Evolutionary conservation across 2,113 vertebrate species (phyloP), one percentile per base, ranked within the genome.

Genomic region (Oncorhynchus nerka): DNA sequence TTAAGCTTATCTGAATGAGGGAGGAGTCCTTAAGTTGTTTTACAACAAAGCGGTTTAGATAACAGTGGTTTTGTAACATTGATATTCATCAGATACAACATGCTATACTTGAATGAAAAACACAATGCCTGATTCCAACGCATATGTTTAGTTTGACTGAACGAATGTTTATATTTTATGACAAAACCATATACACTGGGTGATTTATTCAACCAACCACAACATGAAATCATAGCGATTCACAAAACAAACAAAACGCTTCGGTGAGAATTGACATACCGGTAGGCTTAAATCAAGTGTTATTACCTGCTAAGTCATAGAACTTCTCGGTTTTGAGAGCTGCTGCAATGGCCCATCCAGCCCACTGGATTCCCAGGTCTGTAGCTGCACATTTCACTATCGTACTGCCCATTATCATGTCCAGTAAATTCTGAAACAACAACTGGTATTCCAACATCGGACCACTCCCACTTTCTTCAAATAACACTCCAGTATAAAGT

Each of bases 251-350:
- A 12, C n/a, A 22, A 22, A 24, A 24, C 15, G 59, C 6, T 5
- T 62, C 59, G n/a, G 59, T 8, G 6, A n/a, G 8, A 62, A 22
- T 62, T 62, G 5, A 16, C 6, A 62, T 22, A 30, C 61, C 61
- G 5, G 5, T 62, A 13, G 15, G 16, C 11, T 15, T 24, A 13
- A 24, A 15, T 66, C 64, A 13, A 66, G 13, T 34, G 12, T 34
- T 62, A 79, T 88, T 93, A 95, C 93, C 93, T 87, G 94, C 92
- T 34, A 94, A 75, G 45, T 95, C 93, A 68, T 92, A 94, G 73
- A 95, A 95, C 90, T 89, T 94, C 81, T 95, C 94, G 4, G 93
- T 94, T 61, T 70, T 89, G 62, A 93, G 39, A 8, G 91, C 81
- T 1, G 92, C 86, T 0, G 93, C 91, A 26, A 87, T 20, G 13